phyloP scores from a whole-genome alignment of 2,888 invertebrate genomes.

The Drosophila meridionalis region DNA sequence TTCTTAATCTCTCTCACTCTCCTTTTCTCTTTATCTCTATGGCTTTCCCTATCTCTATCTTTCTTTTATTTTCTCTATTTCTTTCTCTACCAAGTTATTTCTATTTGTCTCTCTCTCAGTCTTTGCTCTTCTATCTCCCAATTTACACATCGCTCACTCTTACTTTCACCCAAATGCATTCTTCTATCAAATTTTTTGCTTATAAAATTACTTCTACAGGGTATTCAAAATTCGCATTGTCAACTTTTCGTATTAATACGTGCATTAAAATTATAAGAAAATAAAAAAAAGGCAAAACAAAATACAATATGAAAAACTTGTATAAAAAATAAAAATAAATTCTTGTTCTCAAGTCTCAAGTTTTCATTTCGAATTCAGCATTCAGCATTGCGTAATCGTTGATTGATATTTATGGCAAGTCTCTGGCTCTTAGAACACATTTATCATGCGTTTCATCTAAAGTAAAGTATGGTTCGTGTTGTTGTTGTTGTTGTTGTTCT shows the following conservation, averaged over 20 bases:
- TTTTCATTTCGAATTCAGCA: slow-evolving; percentile 28
- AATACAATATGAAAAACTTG: slow-evolving; percentile 29
- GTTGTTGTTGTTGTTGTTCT: not conserved
- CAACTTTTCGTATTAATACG: not conserved
- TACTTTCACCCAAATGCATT: not conserved
- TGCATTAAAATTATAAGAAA: not conserved
- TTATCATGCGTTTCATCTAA: slow-evolving; percentile 8
- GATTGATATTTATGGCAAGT: slow-evolving; percentile 39
- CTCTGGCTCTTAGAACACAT: slow-evolving; percentile 16
- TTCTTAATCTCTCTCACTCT: no score
- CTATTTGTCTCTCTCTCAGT: no score
- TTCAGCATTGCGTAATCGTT: slow-evolving; percentile 42
- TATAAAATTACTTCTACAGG: not conserved
- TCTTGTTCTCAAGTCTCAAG: slow-evolving; percentile 12
- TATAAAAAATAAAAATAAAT: slow-evolving; percentile 22
- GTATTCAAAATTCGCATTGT: not conserved
- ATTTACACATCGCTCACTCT: no score
- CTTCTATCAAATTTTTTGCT: not conserved
- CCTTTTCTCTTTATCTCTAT: no score
- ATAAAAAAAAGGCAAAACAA: not conserved
- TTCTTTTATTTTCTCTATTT: no score
- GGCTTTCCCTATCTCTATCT: no score
- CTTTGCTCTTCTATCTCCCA: no score
- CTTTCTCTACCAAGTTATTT: no score
- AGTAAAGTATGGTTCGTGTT: slow-evolving; percentile 10